Conservation (phyloP, 2,113 vertebrate genomes). For the cat (Felis catus) region F.catus_Fca126_mat1.0 CM031419.1:100083001-100083500, state of each 20-base stretch:
- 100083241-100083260: not conserved
- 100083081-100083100: not conserved
- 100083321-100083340: not conserved
- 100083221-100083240: not conserved
- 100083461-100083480: conserved; percentile 33
- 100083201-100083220: not conserved
- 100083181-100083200: not conserved
- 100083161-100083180: conserved; percentile 76
- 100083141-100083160: conserved; percentile 79
- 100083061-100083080: conserved; percentile 42
- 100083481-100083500: not conserved
- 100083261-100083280: not conserved
- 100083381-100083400: not conserved
- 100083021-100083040: conserved; percentile 59
- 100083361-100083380: not conserved
- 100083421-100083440: not conserved
- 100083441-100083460: not conserved
- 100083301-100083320: not conserved
- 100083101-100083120: conserved; percentile 40
- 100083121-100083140: conserved; percentile 70
- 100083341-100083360: not conserved
- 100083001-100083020: conserved; percentile 81
- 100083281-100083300: not conserved
- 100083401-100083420: not conserved
- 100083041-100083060: conserved; percentile 45